phyloP scores from a whole-genome alignment of 2,888 invertebrate genomes.

The Andrena minutula region DNA sequence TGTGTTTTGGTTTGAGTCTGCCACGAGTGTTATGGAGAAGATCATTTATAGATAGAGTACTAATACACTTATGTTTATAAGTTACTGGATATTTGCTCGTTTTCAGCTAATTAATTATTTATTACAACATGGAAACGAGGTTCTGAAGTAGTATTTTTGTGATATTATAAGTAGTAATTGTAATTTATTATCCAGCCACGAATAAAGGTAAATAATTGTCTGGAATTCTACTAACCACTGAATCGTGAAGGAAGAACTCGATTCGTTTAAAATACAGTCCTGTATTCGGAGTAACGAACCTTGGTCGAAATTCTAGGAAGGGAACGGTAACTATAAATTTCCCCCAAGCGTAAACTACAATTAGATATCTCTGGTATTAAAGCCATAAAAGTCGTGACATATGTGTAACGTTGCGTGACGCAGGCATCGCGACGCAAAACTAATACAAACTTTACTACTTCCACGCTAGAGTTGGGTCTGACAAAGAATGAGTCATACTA shows the following conservation, averaged over 20 bases:
- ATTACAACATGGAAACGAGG: too few species aligned
- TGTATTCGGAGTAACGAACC: not conserved
- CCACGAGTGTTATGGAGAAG: not conserved
- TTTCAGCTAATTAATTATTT: too few species aligned
- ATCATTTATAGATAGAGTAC: slow-evolving; percentile 8
- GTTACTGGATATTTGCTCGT: too few species aligned
- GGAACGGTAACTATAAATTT: slow-evolving; percentile 1
- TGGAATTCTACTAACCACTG: not conserved
- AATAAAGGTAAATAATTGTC: not conserved
- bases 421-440: slow-evolving; percentile 22
- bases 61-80: not conserved
- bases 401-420: slow-evolving; percentile 50
- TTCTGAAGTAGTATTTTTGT: too few species aligned
- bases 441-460: slow-evolving; percentile 45
- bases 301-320: not conserved
- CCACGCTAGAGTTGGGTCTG: slow-evolving; percentile 18
- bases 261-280: not conserved
- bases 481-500: slow-evolving; percentile 40
- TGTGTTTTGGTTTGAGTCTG: not conserved
- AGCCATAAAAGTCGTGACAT: slow-evolving; percentile 41
- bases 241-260: not conserved
- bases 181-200: too few species aligned
- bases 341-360: not conserved
- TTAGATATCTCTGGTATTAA: slow-evolving; percentile 32
- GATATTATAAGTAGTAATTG: too few species aligned